These are phyloP conservation scores for Artemia franciscana DNA, from an alignment of 1,140 invertebrate species.

Conservation along the genomic window DNA sequence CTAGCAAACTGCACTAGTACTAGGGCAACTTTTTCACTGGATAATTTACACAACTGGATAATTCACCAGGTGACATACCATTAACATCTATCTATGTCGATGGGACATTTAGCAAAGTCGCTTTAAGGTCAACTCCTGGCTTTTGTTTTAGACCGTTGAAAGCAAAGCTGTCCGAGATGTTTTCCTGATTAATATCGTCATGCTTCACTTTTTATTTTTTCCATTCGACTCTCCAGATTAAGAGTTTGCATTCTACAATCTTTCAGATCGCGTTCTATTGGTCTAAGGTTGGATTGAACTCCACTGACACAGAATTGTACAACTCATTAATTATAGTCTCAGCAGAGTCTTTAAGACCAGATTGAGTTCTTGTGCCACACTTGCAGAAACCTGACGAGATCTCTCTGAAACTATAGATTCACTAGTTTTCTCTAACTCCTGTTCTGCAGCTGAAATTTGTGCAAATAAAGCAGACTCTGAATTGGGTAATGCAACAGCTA, in stretches of 20 bases:
- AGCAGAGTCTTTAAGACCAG: background rate
- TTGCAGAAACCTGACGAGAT: background rate
- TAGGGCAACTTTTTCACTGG: background rate
- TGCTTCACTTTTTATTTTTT: background rate
- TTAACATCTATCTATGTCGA: too few relatives aligned
- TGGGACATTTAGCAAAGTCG: background rate
- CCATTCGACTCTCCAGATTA: background rate
- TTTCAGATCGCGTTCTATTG: too few relatives aligned
- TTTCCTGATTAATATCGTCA: background rate
- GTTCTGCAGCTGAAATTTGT: too few relatives aligned
- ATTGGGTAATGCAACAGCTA: too few relatives aligned
- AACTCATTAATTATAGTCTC: background rate
- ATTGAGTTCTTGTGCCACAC: too few relatives aligned
- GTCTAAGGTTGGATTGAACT: too few relatives aligned
- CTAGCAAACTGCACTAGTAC: background rate
- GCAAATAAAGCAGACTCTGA: too few relatives aligned
- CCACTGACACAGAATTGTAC: background rate
- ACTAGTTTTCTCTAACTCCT: background rate
- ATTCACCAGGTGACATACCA: background rate
- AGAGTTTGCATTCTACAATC: too few relatives aligned
- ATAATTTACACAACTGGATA: background rate
- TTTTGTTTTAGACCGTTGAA: background rate
- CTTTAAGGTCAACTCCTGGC: background rate
- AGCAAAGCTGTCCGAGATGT: background rate
- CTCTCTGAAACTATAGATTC: background rate